Conservation (phyloP, 2,888 invertebrate species). For the Polyommatus iphigenia region DNA sequence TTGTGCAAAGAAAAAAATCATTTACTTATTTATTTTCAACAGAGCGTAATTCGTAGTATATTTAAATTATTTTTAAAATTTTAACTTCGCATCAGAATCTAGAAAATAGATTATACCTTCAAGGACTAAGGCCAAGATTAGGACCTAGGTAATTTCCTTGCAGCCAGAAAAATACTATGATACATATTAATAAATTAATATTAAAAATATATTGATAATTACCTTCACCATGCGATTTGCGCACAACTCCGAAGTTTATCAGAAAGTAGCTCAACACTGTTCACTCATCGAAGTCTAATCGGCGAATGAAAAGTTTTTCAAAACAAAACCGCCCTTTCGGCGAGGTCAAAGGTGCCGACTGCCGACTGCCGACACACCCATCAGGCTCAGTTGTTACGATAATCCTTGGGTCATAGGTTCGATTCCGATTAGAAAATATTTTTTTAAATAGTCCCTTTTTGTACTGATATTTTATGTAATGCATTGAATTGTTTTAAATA, state of each 20-base stretch:
- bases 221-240: background rate
- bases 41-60: too few relatives aligned
- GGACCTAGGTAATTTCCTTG: too few relatives aligned
- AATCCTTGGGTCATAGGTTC: background rate
- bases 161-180: too few relatives aligned
- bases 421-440: background rate
- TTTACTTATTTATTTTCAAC: too few relatives aligned
- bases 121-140: too few relatives aligned
- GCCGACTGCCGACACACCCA: background rate
- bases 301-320: background rate
- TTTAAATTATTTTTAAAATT: too few relatives aligned
- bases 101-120: too few relatives aligned
- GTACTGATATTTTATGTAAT: background rate
- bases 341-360: slow-evolving; percentile 18
- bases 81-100: too few relatives aligned
- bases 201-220: background rate
- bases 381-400: background rate
- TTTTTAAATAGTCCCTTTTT: background rate
- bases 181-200: too few relatives aligned
- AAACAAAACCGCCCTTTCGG: slow-evolving; percentile 22
- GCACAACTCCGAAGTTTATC: background rate
- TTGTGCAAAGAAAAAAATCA: too few relatives aligned
- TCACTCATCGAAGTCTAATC: background rate
- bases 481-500: background rate
- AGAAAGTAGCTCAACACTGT: background rate